Base-by-base conservation (phyloP, 2,113 vertebrate genomes). In the Promerops cafer region DNA sequence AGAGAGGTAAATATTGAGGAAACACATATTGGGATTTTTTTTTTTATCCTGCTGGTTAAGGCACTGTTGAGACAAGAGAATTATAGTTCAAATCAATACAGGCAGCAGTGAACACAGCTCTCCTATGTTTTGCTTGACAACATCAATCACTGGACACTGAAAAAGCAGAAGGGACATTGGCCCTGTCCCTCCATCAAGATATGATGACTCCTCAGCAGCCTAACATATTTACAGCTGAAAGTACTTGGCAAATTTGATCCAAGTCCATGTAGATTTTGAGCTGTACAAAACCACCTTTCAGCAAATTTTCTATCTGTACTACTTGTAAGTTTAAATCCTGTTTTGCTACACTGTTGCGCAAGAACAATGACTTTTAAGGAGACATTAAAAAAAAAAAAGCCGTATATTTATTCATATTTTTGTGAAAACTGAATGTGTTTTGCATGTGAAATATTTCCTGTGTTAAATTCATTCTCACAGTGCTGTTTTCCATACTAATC, bases 401-500 rank as follows among this genome's bases (percentile, higher is more conserved):
- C 9, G 22, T 10, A 50, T 69, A 89, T 53, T 89, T 89, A 91
- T 92, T 92, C 83, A 72, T 69, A 53, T 44, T 94, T 96, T 87
- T 42, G 39, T 63, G 60, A 80, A 94, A 93, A 94, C 59, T 13
- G 42, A 76, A 79, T 33, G 50, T 3, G 16, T 80, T 91, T 95
- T 93, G 64, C 82, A 86, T 85, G 56, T 24, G 35, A 93, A 94
- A 61, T 63, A 93, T 70, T 94, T 95, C 79, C 81, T 90, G 66
- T 84, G 78, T 66, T 87, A 87, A 89, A 94, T 31, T 63, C 13
- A 66, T 79, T 91, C 40, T 89, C 75, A 75, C 31, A 42, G 82
- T 30, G 42, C 78, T 90, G 70, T 86, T 75, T 93, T 81, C 85
- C 59, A 80, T 90, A 33, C 68, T 94, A 87, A 95, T 96, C 93